Percentiles rank a stretch among this genome's conserved stretches.
phyloP scores from a whole-genome alignment of 1,140 invertebrate genomes.

The Sycophila sp. region DNA sequence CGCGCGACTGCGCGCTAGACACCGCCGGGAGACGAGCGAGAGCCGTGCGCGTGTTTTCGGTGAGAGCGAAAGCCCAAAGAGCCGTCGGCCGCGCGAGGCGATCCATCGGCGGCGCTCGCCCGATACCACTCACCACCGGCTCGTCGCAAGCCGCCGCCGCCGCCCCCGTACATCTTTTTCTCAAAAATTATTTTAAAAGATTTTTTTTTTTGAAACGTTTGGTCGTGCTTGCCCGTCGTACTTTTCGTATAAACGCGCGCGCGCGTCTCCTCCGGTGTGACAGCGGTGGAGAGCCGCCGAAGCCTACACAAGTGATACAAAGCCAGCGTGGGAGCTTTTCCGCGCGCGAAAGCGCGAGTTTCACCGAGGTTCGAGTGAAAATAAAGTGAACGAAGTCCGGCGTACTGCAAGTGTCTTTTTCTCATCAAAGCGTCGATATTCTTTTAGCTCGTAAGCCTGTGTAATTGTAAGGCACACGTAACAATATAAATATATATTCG shows the following conservation, averaged over 20 bases:
- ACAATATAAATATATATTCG: background rate
- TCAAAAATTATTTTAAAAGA: background rate
- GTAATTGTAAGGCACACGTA: background rate
- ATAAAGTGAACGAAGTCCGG: too few relatives aligned
- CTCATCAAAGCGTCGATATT: too few relatives aligned
- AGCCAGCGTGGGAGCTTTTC: too few relatives aligned
- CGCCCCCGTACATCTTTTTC: too few relatives aligned
- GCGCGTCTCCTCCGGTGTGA: too few relatives aligned
- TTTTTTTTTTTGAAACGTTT: too few relatives aligned
- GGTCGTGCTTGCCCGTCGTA: too few relatives aligned
- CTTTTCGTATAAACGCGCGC: background rate
- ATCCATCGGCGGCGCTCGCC: conserved; percentile 32
- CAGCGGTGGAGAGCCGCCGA: too few relatives aligned
- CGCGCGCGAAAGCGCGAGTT: background rate
- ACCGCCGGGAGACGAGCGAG: too few relatives aligned
- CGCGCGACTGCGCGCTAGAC: background rate
- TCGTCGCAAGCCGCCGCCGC: too few relatives aligned
- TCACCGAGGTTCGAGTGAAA: too few relatives aligned
- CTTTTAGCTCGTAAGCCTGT: background rate
- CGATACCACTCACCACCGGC: background rate
- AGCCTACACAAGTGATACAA: too few relatives aligned
- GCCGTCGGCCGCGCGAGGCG: conserved; percentile 47
- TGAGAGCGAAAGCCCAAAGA: conserved; percentile 45
- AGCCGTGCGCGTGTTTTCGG: background rate
- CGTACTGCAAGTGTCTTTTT: conserved; percentile 8